phyloP scores from a whole-genome alignment of 1,140 invertebrate genomes.

The Drosophila equinoxialis region DNA sequence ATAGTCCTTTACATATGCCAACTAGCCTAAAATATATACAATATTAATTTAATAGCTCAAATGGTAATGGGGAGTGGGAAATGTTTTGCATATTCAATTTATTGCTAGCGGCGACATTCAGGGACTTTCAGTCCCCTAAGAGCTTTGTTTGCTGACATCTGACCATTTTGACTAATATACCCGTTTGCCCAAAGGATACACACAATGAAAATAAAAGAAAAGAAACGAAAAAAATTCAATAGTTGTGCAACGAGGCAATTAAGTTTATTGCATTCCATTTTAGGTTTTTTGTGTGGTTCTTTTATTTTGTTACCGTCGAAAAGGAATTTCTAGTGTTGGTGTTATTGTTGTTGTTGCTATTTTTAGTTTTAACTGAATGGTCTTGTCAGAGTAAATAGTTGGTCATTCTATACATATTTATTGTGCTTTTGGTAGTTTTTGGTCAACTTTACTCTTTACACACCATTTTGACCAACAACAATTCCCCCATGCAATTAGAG shows the following conservation, averaged over 20 bases:
- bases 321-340: not conserved
- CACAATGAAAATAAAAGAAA: not conserved
- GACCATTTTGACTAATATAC: not conserved
- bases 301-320: not conserved
- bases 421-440: slow-evolving; percentile 3
- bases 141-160: not conserved
- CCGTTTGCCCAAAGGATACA: not conserved
- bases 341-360: not conserved
- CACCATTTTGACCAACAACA: slow-evolving; percentile 14
- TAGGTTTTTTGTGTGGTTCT: not conserved
- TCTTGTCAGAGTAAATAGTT: slow-evolving; percentile 13
- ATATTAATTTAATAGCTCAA: no score
- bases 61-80: no score
- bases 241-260: slow-evolving; percentile 53
- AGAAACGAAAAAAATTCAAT: slow-evolving; percentile 33
- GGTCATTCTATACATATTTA: not conserved
- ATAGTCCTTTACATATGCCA: no score
- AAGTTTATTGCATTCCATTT: slow-evolving; percentile 51
- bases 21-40: no score
- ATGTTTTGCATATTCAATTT: no score
- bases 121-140: not conserved
- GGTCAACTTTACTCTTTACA: slow-evolving; percentile 13
- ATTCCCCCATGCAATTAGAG: slow-evolving; percentile 56
- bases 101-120: no score
- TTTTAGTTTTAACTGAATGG: slow-evolving; percentile 11